Evolutionary conservation across 2,797 vertebrate genomes (phyloP), one percentile per base, ranked within the genome.

Genomic region (Myotis findleyi): DNA sequence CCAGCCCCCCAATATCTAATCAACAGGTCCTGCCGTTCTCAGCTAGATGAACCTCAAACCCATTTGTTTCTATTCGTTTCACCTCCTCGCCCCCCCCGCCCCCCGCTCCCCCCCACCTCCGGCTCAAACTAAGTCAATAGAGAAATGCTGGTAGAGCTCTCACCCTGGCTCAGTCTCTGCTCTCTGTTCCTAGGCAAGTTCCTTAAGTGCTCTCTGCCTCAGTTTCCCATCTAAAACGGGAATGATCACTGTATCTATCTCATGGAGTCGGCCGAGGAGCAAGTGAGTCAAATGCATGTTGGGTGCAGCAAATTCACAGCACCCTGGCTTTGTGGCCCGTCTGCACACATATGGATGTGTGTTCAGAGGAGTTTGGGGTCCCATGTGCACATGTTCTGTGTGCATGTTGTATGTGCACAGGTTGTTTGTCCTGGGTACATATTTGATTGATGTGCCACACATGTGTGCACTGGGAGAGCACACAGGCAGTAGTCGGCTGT

Each of bases 161-260:
- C 13, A 2, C 33, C 18, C 41, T 5, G 27, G 27, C 33, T 38
- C 12, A 2, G 1, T 53, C 69, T 85, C 87, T 53, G 79, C 51
- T 83, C 64, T 68, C 81, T 9, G 7, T 72, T 72, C 17, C 82
- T 25, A 38, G 79, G 51, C 59, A 33, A 79, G 59, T 27, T 44
- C 41, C 64, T 33, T 41, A 80, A 30, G 27, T 9, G 10, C 10
- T 20, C 33, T 7, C 81, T 55, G 27, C 76, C 89, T 97, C 53
- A 14, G 87, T 87, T 64, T 91, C 38, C 62, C 81, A 41, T 6
- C 55, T 53, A 55, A 94, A 72, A 76, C 23, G 20, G 77, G 72
- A 25, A 30, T 14, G 33, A 27, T 23, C 33, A 38, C 47, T 20
- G 25, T 55, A 20, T 38, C 66, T 62, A 16, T 25, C 57, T 66